Evolutionary conservation across 2,888 invertebrate species (phyloP), one percentile per base, ranked within the genome.

Genomic region (Athetis lepigone): DNA sequence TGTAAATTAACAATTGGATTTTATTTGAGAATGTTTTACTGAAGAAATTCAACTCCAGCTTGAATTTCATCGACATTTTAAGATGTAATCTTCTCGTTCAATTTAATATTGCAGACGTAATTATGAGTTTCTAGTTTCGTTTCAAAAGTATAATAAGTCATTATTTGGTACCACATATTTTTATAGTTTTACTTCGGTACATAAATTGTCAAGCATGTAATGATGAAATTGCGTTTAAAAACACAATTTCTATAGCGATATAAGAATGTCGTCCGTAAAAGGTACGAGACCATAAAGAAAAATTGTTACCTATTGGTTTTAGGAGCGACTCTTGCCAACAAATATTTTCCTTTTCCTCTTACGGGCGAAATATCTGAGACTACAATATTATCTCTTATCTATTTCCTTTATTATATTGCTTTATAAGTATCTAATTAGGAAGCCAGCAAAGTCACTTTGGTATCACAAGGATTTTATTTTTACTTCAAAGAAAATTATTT

Each of bases 201-300:
- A 58, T 43, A 60, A 45, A 74, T 21, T 59, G 46, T 50, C 9
- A 58, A n/a, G 21, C 37, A 46, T 49, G 59, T 59, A 62, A 70
- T 61, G n/a, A n/a, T n/a, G n/a, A n/a, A n/a, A n/a, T n/a, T n/a
- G 50, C 55, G 46, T 68, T 25, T 37, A 43, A 59, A 52, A 55
- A 64, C 43, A 18, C 37, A 13, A 58, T 70, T 66, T 75, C 66
- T 56, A 62, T 50, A 29, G 45, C 59, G 45, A 43, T 61, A 42
- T 50, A 66, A 70, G 70, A 75, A 70, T 74, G 61, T 39, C 58
- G 39, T 54, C 37, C 52, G 29, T 46, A 62, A 70, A 70, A 61
- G 69, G 66, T 47, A 63, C 43, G 58, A 45, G 39, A 47, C 56
- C 59, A 66, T 67, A 67, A 70, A 70, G 55, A 57, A 33, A 66